A percentile compares a stretch with the other conserved stretches of the same genome.
phyloP scores from a whole-genome alignment of 2,888 invertebrate genomes.

The Cosmia pyralina region DNA sequence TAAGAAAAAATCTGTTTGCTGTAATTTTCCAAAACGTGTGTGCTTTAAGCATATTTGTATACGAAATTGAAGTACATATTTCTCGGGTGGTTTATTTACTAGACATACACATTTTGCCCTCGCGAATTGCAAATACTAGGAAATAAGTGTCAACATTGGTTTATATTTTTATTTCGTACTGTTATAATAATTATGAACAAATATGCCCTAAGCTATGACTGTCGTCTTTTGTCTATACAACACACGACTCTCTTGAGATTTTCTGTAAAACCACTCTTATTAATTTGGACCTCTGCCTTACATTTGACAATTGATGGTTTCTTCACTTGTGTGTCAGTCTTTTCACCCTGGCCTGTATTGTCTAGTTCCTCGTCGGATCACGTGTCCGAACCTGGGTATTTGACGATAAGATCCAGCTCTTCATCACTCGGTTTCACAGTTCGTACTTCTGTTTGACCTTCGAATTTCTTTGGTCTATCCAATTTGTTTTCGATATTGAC shows the following conservation, averaged over 20 bases:
- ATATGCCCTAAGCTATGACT: slow-evolving; percentile 76
- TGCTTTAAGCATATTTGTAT: slow-evolving; percentile 37
- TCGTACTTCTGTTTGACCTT: slow-evolving; percentile 80
- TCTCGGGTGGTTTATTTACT: slow-evolving; percentile 26
- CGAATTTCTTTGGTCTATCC: slow-evolving; percentile 83
- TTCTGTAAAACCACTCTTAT: slow-evolving; percentile 85
- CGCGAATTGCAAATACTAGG: slow-evolving; percentile 39
- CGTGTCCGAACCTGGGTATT: slow-evolving; percentile 87
- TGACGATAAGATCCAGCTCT: slow-evolving; percentile 87
- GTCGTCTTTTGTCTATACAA: slow-evolving; percentile 86
- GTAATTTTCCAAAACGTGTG: slow-evolving; percentile 28
- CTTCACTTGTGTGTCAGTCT: slow-evolving; percentile 79
- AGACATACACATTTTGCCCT: slow-evolving; percentile 42
- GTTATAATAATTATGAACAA: slow-evolving; percentile 46
- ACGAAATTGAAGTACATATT: slow-evolving; percentile 43
- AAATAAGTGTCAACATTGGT: slow-evolving; percentile 48
- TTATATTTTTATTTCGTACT: slow-evolving; percentile 48
- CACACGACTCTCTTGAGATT: slow-evolving; percentile 86
- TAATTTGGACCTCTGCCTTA: slow-evolving; percentile 80
- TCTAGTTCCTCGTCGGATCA: slow-evolving; percentile 86
- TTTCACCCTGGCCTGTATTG: slow-evolving; percentile 74
- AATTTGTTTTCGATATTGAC: slow-evolving; percentile 87
- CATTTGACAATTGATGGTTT: slow-evolving; percentile 72
- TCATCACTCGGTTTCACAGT: slow-evolving; percentile 82
- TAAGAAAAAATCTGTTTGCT: slow-evolving; percentile 11